A percentile compares a stretch with the other conserved stretches of the same genome.
Conservation (phyloP, 2,113 vertebrate genomes). For the Zosterops lateralis region DNA sequence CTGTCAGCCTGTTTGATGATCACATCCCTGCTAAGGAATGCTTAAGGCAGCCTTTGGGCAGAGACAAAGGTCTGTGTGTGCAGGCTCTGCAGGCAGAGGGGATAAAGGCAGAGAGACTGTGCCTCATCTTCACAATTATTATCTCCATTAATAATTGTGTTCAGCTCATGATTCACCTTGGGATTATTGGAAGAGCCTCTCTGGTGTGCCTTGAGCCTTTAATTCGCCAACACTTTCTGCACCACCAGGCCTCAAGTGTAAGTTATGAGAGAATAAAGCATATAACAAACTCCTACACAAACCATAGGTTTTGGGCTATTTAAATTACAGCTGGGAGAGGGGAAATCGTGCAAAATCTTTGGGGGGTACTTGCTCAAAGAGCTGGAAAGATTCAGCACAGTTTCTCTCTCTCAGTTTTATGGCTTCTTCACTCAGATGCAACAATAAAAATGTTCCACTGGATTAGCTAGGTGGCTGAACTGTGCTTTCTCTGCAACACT, state of each 20-base stretch:
- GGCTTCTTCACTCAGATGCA: slow-evolving; percentile 28
- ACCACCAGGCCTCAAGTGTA: background rate
- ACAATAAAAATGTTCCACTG: slow-evolving; percentile 64
- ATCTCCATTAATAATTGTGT: slow-evolving; percentile 13
- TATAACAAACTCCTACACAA: slow-evolving; percentile 40
- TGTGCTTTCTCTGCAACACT: slow-evolving; percentile 49
- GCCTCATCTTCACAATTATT: slow-evolving; percentile 5
- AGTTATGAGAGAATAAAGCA: slow-evolving; percentile 53
- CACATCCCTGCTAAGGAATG: background rate
- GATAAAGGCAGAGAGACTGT: background rate
- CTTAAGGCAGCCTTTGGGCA: background rate
- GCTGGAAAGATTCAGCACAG: slow-evolving; percentile 48
- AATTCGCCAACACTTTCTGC: background rate
- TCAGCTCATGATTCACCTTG: background rate
- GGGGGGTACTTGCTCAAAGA: slow-evolving; percentile 49
- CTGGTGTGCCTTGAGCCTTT: background rate
- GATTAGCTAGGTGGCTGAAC: slow-evolving; percentile 50
- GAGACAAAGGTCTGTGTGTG: background rate
- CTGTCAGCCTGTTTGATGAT: background rate
- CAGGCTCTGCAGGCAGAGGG: background rate
- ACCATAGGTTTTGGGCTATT: slow-evolving; percentile 43
- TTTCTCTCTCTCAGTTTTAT: slow-evolving; percentile 42
- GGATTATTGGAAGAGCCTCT: slow-evolving; percentile 14
- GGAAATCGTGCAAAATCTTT: slow-evolving; percentile 25
- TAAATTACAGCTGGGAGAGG: slow-evolving; percentile 34